Conservation (phyloP, 1,140 invertebrate species). For the Berghia stephanieae region DNA sequence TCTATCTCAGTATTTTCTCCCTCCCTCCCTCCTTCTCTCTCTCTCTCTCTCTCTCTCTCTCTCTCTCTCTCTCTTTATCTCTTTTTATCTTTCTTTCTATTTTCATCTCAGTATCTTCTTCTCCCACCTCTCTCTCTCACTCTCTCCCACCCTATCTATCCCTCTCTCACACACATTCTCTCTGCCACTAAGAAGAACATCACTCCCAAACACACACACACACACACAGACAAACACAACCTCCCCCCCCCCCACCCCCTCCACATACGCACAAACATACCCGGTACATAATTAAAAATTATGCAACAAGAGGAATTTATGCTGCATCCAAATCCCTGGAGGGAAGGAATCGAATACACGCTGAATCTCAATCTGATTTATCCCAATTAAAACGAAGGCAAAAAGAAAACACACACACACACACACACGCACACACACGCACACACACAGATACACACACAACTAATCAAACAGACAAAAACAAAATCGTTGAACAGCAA, state of each 20-base stretch:
- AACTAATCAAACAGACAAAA: no score
- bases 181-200: neutral
- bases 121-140: neutral
- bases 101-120: neutral
- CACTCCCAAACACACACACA: no score
- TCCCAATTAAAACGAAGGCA: neutral
- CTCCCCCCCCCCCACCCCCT: no score
- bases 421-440: neutral
- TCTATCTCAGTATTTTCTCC: neutral
- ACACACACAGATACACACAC: neutral
- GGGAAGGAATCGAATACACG: no score
- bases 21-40: neutral
- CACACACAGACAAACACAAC: no score
- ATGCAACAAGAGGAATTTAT: no score
- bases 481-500: no score
- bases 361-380: neutral
- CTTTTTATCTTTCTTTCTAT: conserved; percentile 12
- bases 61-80: conserved; percentile 15
- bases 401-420: neutral
- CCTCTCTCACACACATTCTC: neutral
- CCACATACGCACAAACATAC: no score
- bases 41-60: neutral
- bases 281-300: no score
- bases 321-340: no score
- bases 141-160: conserved; percentile 2